Base-by-base conservation (phyloP, 2,113 vertebrate species). In the Numida meleagris region DNA sequence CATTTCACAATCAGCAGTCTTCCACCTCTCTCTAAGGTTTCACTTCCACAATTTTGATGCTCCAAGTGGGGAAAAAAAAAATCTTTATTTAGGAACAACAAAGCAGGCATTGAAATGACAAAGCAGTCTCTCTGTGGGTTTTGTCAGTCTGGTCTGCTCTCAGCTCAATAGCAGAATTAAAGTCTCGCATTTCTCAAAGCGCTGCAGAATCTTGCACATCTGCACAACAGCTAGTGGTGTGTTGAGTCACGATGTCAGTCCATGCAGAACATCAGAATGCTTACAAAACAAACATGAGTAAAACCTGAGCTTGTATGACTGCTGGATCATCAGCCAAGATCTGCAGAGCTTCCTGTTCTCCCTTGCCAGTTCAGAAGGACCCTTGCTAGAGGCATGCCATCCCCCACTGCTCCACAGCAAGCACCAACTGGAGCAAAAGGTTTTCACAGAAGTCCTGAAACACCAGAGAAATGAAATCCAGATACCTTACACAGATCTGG, bases 351-450 rank as follows among this genome's bases (percentile, higher is more conserved):
- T 72, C 55, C 84, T 2, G 2, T 33, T 50, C 51, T 74, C 38
- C 31, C 12, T 29, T 0, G 1, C 13, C 34, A 74, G 20, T 38
- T 19, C 6, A 4, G 4, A 21, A 10, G 8, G 7, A 50, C 14
- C 42, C 29, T 58, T 33, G 48, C 59, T 6, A 8, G 3, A 74
- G 7, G 9, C 24, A 87, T 51, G 16, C 16, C 42, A 42, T 4
- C 17, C 58, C 15, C 3, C 36, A 13, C 6, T 8, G 73, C 0
- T 0, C 14, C 34, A 62, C 5, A 0, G 1, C 23, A 48, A 65
- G 8, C 18, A 16, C 17, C 33, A 88, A 42, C 2, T 27, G 23
- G 14, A 20, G 8, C 14, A 80, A 24, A 53, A 5, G 0, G 19
- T 50, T 48, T 53, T 5, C 59, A 61, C 31, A 42, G 33, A 83